phyloP scores from a whole-genome alignment of 2,113 vertebrate species.

The Seriola rivoliana region DNA sequence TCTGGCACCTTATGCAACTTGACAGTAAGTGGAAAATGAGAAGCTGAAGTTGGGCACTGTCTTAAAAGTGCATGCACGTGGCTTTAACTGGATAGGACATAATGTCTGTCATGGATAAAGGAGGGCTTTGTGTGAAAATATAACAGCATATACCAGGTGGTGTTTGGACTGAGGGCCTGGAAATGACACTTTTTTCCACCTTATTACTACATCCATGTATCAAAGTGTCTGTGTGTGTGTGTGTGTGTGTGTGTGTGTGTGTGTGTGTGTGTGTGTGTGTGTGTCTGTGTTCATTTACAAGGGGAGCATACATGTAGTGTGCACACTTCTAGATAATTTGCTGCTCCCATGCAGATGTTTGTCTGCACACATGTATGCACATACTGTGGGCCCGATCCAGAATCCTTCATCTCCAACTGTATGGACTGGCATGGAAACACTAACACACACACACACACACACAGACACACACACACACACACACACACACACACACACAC shows the following conservation, averaged over 20 bases:
- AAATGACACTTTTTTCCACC: background rate
- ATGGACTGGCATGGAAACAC: conserved; percentile 60
- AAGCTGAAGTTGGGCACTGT: no score
- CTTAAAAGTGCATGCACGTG: no score
- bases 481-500: conserved; percentile 43
- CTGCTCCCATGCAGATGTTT: conserved; percentile 53
- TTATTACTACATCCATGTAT: background rate
- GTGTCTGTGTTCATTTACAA: background rate
- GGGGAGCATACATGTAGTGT: background rate
- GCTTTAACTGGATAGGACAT: background rate
- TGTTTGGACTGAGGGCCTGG: background rate
- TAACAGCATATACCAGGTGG: background rate
- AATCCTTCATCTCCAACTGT: conserved; percentile 55
- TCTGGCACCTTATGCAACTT: no score
- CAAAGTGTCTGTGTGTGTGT: background rate
- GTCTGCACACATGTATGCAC: conserved; percentile 50
- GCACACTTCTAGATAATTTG: conserved; percentile 27
- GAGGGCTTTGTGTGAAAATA: background rate
- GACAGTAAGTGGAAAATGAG: no score
- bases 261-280: background rate
- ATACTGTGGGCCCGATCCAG: conserved; percentile 17
- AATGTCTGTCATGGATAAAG: background rate
- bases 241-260: background rate
- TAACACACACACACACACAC: conserved; percentile 43
- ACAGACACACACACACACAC: conserved; percentile 49